A percentile compares a stretch with the other conserved stretches of the same genome.
phyloP scores from a whole-genome alignment of 2,797 vertebrate species.

The Premnoplex brunnescens region DNA sequence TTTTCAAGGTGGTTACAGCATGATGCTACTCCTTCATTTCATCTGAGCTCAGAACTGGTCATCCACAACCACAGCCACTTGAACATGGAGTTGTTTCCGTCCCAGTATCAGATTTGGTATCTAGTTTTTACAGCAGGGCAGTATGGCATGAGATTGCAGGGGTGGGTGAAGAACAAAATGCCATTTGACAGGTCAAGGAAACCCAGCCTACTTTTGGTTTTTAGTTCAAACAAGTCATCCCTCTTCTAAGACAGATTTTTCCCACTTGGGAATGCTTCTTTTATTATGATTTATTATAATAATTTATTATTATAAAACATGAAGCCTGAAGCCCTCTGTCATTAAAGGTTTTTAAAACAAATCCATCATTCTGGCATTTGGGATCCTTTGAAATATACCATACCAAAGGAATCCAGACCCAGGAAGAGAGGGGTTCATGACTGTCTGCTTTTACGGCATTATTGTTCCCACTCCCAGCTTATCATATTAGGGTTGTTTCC shows the following conservation, averaged over 20 bases:
- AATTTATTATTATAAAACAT: not conserved
- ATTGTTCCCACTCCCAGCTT: not conserved
- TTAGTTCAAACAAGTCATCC: not conserved
- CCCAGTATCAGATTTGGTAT: not conserved
- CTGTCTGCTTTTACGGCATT: not conserved
- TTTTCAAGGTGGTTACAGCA: not conserved
- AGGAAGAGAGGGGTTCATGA: not conserved
- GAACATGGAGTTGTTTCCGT: not conserved
- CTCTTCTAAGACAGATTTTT: not conserved
- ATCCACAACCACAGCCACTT: not conserved
- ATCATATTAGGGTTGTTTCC: not conserved
- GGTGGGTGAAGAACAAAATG: not conserved
- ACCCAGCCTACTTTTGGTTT: not conserved
- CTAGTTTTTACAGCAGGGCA: constrained; percentile 18
- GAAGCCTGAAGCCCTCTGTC: not conserved
- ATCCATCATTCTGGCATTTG: not conserved
- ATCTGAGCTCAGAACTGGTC: not conserved
- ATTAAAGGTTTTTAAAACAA: not conserved
- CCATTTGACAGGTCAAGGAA: not conserved
- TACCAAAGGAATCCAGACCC: not conserved
- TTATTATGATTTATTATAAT: not conserved
- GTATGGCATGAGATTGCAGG: not conserved
- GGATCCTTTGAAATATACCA: not conserved
- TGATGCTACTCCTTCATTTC: not conserved
- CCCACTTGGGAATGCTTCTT: not conserved